These are phyloP conservation scores for Pseudomugil gertrudae DNA, from an alignment of 2,797 vertebrate species.

Conservation along the genomic window DNA sequence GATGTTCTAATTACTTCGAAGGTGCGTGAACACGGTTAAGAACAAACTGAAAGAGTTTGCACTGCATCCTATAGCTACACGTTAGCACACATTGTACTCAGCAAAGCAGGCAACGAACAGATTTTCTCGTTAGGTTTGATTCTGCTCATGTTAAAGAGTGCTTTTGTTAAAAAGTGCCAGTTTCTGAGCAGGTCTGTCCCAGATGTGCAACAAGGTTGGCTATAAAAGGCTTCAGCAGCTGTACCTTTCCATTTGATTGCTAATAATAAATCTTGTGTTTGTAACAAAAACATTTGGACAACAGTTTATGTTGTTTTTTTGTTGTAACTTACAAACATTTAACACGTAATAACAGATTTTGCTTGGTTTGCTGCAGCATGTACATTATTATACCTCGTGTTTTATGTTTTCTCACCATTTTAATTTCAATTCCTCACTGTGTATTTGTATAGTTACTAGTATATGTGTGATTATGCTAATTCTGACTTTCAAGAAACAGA, in stretches of 20 bases:
- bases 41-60: constrained; percentile 30
- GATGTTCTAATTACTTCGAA: constrained; percentile 23
- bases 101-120: constrained; percentile 25
- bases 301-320: background rate
- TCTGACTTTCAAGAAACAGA: constrained; percentile 17
- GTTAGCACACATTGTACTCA: constrained; percentile 53
- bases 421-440: background rate
- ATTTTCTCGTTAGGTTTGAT: constrained; percentile 13
- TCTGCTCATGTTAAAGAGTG: constrained; percentile 7
- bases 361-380: background rate
- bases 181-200: constrained; percentile 17
- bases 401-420: background rate
- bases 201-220: background rate
- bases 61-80: constrained; percentile 25
- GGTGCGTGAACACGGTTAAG: constrained; percentile 18
- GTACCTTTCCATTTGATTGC: constrained; percentile 9
- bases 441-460: background rate
- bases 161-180: constrained; percentile 23
- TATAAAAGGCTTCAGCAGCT: constrained; percentile 34
- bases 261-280: background rate
- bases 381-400: background rate
- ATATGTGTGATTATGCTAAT: background rate
- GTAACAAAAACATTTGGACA: too few relatives aligned
- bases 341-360: background rate
- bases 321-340: background rate